Evolutionary conservation across 2,797 vertebrate genomes (phyloP).

Genomic region (Lepidocolaptes lacrymiger): DNA sequence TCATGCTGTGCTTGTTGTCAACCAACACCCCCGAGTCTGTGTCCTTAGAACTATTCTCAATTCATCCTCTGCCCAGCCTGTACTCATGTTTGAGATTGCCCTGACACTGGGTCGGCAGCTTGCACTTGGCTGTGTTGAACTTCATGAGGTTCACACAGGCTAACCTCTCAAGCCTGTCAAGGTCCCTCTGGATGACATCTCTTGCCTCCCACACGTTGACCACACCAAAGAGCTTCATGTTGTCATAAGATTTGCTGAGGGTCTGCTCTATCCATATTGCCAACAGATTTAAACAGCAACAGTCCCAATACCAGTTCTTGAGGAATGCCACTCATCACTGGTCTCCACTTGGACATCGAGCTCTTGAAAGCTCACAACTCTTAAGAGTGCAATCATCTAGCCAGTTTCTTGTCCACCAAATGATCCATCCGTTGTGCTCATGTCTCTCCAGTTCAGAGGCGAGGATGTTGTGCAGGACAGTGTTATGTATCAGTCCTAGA

Average conservation of each 20-base stretch:
- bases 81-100: not conserved
- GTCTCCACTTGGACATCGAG: not conserved
- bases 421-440: not conserved
- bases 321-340: not conserved
- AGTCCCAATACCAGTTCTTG: rapidly evolving
- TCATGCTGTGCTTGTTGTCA: rapidly evolving
- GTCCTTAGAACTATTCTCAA: not conserved
- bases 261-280: rapidly evolving
- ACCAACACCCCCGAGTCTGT: not conserved
- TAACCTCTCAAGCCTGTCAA: not conserved
- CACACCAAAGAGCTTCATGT: not conserved
- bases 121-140: not conserved
- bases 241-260: too few relatives aligned
- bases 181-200: not conserved
- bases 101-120: not conserved
- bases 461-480: not conserved
- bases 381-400: rapidly evolving
- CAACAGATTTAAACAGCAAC: rapidly evolving
- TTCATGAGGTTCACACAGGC: not conserved
- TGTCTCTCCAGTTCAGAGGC: not conserved
- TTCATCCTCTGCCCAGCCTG: not conserved
- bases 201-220: not conserved
- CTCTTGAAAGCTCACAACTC: not conserved
- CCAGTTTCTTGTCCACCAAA: not conserved
- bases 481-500: not conserved